A percentile compares a stretch with the other conserved stretches of the same genome.
phyloP scores from a whole-genome alignment of 1,140 invertebrate genomes.

The silkworm (Bombyx mori) region DNA sequence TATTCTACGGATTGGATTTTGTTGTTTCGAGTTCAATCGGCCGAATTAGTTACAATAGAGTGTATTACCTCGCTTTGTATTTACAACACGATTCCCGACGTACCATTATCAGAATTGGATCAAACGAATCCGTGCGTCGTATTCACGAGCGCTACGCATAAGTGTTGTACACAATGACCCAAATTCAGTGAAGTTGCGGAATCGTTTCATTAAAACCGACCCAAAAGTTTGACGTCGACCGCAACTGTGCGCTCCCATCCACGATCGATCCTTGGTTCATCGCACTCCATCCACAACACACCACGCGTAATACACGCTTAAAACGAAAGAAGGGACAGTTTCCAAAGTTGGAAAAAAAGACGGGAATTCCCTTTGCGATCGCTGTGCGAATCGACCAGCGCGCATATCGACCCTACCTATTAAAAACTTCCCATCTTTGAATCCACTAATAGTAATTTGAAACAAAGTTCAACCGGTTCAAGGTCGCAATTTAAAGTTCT shows the following conservation, averaged over 20 bases:
- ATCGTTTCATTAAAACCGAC: constrained; percentile 54
- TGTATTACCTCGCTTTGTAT: too few species aligned
- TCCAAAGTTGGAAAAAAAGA: constrained; percentile 34
- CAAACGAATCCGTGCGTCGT: constrained; percentile 15
- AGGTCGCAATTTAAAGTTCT: constrained; percentile 74
- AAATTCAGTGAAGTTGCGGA: constrained; percentile 34
- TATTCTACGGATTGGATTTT: too few species aligned
- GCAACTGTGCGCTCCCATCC: constrained; percentile 19
- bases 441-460: constrained; percentile 70
- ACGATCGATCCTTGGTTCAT: constrained; percentile 43
- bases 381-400: constrained; percentile 31
- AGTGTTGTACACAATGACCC: constrained; percentile 41
- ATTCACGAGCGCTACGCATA: constrained; percentile 22
- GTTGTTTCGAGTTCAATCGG: too few species aligned
- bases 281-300: constrained; percentile 25
- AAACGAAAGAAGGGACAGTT: constrained; percentile 22
- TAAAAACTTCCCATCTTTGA: constrained; percentile 67
- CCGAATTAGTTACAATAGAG: too few species aligned
- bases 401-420: constrained; percentile 52
- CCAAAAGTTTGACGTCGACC: constrained; percentile 40
- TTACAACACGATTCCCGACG: background rate
- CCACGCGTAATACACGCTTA: constrained; percentile 18
- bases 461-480: constrained; percentile 70
- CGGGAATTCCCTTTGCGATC: constrained; percentile 32
- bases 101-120: constrained; percentile 15